Percentiles rank a stretch among this genome's conserved stretches.
Conservation (phyloP, 1,140 invertebrate genomes). For the Drosophila suzukii region DNA sequence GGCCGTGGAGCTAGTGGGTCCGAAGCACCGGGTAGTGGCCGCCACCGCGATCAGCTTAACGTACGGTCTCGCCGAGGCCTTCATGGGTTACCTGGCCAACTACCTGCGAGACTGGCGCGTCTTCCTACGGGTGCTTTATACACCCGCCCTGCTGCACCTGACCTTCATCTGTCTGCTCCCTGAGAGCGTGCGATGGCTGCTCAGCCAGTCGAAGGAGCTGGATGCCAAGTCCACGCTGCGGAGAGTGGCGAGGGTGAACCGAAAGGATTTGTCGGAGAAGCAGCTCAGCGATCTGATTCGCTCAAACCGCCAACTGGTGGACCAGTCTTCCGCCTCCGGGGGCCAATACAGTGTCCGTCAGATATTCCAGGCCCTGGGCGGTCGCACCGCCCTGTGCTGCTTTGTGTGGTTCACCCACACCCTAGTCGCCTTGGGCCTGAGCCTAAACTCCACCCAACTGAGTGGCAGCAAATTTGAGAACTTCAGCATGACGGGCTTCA, state of each 20-base stretch:
- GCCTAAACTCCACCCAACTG: constrained; percentile 90
- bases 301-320: constrained; percentile 69
- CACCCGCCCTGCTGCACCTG: constrained; percentile 88
- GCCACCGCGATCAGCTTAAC: constrained; percentile 89
- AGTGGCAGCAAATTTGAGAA: constrained; percentile 89
- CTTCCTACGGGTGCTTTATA: constrained; percentile 88
- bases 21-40: constrained; percentile 89
- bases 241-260: constrained; percentile 89
- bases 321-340: constrained; percentile 52
- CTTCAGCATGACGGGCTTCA: constrained; percentile 88
- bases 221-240: constrained; percentile 87
- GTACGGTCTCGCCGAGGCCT: constrained; percentile 90
- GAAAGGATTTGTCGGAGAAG: constrained; percentile 86
- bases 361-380: constrained; percentile 82
- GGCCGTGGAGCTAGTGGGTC: constrained; percentile 91
- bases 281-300: constrained; percentile 83
- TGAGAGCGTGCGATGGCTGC: constrained; percentile 90
- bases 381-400: constrained; percentile 87
- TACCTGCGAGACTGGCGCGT: constrained; percentile 89
- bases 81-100: constrained; percentile 88
- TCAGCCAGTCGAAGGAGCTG: constrained; percentile 88
- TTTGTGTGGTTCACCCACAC: constrained; percentile 89
- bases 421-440: constrained; percentile 92
- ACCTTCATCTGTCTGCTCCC: constrained; percentile 86
- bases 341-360: constrained; percentile 84